Percentiles rank a stretch among this genome's conserved stretches.
phyloP scores from a whole-genome alignment of 2,888 invertebrate species.

The Chaitophorus viminalis region DNA sequence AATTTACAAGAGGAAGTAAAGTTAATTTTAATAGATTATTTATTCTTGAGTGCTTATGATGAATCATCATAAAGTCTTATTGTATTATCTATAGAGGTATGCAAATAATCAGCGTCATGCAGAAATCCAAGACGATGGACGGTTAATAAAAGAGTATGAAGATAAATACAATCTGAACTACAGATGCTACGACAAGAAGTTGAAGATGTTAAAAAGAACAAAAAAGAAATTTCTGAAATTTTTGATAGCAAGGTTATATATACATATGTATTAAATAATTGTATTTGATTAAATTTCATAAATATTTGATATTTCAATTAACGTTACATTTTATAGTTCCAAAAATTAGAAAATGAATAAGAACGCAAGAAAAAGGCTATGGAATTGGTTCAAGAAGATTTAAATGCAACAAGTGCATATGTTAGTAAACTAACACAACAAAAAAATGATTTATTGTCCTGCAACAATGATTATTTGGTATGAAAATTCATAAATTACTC shows the following conservation, averaged over 20 bases:
- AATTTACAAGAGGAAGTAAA: constrained; percentile 80
- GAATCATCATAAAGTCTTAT: neutral
- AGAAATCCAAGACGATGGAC: constrained; percentile 94
- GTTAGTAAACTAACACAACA: constrained; percentile 79
- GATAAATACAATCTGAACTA: constrained; percentile 89
- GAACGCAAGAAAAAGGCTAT: constrained; percentile 79
- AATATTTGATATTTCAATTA: neutral
- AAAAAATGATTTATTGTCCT: constrained; percentile 80
- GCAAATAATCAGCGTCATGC: constrained; percentile 73
- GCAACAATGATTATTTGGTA: constrained; percentile 76
- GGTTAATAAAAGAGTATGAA: constrained; percentile 93
- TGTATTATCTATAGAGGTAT: constrained; percentile 70
- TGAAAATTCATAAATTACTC: neutral
- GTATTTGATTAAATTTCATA: neutral
- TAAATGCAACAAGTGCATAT: constrained; percentile 79
- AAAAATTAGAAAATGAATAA: constrained; percentile 59
- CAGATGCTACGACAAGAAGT: constrained; percentile 93
- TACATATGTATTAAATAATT: neutral
- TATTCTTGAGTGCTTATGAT: neutral
- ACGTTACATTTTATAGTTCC: constrained; percentile 42
- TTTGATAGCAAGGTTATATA: constrained; percentile 78
- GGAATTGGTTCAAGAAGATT: constrained; percentile 81
- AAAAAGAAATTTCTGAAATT: constrained; percentile 88
- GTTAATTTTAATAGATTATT: neutral
- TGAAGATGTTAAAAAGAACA: constrained; percentile 89